Base-by-base conservation (phyloP, 2,888 invertebrate genomes). In the Caenorhabditis plicata region DNA sequence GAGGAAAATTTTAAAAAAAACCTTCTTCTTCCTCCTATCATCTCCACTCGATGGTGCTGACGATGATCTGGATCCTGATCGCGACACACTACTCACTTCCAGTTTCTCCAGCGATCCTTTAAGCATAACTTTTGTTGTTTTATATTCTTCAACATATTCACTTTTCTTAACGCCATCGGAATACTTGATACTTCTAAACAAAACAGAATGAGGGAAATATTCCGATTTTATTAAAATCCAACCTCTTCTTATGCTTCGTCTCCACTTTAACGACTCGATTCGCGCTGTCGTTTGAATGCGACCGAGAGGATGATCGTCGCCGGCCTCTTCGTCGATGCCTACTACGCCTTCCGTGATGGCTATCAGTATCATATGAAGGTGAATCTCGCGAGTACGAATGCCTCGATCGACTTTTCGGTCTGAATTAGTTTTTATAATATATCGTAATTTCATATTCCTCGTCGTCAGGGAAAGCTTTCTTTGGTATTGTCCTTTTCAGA, bases 21-120 rank as follows among this genome's bases (percentile, higher is more conserved):
- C 20, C 4, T 13, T 9, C 13, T 27, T 27, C 13, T 22, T 23
- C 19, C 36, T 49, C 9, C 40, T 27, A 2, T 45, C 44, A 17
- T 39, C 44, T 15, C 41, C 43, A 4, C 44, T 40, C 5, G 56
- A 32, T 2, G 56, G 51, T 5, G 33, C 26, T n/a, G 50, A 42
- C 1, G 43, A 23, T 33, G 38, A 29, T n/a, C 35, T 9, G 11
- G 40, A 41, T 20, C 42, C 31, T 7, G 42, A 31, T 31, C 42
- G 27, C 4, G 11, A n/a, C n/a, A n/a, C n/a, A n/a, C n/a, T n/a
- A n/a, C n/a, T n/a, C n/a, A n/a, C 4, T 4, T 20, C 19, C 17
- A 11, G 31, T 4, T 52, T 41, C 25, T 53, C 53, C 25, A 53
- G 42, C 19, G 43, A 49, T 9, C 31, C 35, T 17, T 11, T 5